These are phyloP conservation scores for Gnatocerus cornutus DNA, from an alignment of 2,888 invertebrate species.

Conservation along the genomic window DNA sequence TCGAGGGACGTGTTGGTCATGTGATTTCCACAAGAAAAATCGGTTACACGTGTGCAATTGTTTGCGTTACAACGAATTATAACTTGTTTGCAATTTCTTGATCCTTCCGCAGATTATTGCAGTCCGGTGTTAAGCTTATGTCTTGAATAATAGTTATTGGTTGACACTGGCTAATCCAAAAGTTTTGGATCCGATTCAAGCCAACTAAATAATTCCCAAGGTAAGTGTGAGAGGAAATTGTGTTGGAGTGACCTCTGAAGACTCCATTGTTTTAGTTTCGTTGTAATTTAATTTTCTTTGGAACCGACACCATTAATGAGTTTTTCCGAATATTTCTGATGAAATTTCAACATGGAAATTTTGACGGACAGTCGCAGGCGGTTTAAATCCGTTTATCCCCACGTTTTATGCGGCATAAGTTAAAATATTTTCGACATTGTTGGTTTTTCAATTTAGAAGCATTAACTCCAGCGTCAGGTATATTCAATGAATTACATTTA, in stretches of 20 bases:
- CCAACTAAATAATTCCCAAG: constrained; percentile 34
- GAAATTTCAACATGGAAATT: constrained; percentile 7
- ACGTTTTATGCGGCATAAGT: not conserved
- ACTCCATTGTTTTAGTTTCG: not conserved
- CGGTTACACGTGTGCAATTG: not conserved
- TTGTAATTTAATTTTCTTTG: constrained; percentile 3
- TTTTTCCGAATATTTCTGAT: not conserved
- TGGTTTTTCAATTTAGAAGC: not conserved
- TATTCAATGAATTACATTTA: not conserved
- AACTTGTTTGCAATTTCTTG: constrained; percentile 42
- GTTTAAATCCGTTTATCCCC: constrained; percentile 8
- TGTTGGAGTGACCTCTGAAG: not conserved
- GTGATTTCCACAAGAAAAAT: not conserved
- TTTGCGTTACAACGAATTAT: not conserved
- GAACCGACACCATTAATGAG: constrained; percentile 1
- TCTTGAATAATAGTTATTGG: constrained; percentile 52
- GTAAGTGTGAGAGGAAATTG: not conserved
- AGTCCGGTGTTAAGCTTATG: constrained; percentile 52
- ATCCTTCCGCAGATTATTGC: constrained; percentile 25
- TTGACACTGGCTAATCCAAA: constrained; percentile 36
- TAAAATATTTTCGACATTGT: constrained; percentile 14
- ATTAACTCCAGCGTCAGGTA: constrained; percentile 3
- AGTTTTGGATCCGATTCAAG: constrained; percentile 35
- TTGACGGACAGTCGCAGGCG: not conserved
- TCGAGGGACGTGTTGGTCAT: constrained; percentile 5